Conservation (phyloP, 1,140 invertebrate genomes). For the Gryllus bimaculatus region DNA sequence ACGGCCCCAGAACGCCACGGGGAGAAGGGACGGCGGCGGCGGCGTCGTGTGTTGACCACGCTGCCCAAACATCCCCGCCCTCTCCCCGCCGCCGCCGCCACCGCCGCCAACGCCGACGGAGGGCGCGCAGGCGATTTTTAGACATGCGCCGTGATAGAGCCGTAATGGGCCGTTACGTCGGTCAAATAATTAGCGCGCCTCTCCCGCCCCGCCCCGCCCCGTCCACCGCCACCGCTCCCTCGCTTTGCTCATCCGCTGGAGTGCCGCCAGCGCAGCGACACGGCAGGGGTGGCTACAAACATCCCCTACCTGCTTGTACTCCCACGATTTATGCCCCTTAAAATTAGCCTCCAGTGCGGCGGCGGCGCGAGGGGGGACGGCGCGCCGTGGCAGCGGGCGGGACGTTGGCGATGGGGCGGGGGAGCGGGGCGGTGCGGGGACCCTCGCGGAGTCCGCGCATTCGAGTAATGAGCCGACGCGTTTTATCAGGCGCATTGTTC, state of each 20-base stretch:
- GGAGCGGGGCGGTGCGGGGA: background rate
- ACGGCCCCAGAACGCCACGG: background rate
- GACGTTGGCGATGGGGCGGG: no score
- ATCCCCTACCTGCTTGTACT: background rate
- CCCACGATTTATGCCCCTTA: constrained; percentile 3
- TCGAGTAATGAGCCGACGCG: background rate
- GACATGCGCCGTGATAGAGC: constrained; percentile 2
- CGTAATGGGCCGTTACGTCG: constrained; percentile 2
- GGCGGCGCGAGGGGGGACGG: background rate
- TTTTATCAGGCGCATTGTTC: constrained; percentile 1
- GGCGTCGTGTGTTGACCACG: background rate
- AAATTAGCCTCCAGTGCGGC: background rate
- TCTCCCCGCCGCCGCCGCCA: background rate
- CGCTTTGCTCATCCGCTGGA: background rate
- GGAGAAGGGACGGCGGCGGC: no score
- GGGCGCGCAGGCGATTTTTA: background rate
- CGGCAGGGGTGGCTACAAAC: background rate
- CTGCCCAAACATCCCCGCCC: background rate
- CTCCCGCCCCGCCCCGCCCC: no score
- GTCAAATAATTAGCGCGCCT: background rate
- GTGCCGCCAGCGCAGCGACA: background rate
- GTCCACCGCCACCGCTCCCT: background rate
- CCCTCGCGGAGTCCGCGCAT: background rate
- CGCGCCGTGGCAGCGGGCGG: no score
- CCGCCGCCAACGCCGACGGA: background rate